A percentile compares a stretch with the other conserved stretches of the same genome.
Evolutionary conservation across 2,888 invertebrate species (phyloP).

Genomic region (Mylabris sibirica): DNA sequence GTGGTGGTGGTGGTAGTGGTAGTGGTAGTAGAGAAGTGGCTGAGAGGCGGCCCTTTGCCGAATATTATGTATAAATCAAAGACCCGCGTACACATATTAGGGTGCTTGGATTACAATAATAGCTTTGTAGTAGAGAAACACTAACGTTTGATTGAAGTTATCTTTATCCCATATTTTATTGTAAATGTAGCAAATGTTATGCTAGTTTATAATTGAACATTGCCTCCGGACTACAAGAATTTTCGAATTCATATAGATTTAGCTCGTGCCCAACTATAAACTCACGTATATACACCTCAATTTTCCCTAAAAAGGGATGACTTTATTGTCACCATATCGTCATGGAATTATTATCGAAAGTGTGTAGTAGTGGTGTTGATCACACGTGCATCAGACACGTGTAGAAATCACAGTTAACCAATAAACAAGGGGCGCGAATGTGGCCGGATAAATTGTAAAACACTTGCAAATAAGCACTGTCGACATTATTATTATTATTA

Average conservation of each 20-base stretch:
- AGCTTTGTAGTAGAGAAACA: slow-evolving; percentile 50
- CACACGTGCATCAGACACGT: slow-evolving; percentile 59
- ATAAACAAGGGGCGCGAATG: slow-evolving; percentile 61
- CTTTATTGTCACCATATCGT: neutral
- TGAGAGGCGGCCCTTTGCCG: slow-evolving; percentile 42
- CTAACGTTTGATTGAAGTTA: slow-evolving; percentile 58
- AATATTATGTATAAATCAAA: slow-evolving; percentile 56
- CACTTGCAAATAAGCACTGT: slow-evolving; percentile 63
- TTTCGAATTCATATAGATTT: neutral
- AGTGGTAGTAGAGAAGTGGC: slow-evolving; percentile 33
- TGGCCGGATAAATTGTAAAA: slow-evolving; percentile 63
- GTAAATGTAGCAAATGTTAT: slow-evolving; percentile 38
- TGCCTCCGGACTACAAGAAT: neutral
- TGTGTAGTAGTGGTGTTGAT: neutral
- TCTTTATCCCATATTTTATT: slow-evolving; percentile 51
- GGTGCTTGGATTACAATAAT: slow-evolving; percentile 53
- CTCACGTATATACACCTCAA: slow-evolving; percentile 6
- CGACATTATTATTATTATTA: slow-evolving; percentile 50
- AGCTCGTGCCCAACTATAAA: neutral
- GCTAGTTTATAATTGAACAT: slow-evolving; percentile 42
- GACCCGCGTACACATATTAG: slow-evolving; percentile 50
- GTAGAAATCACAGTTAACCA: slow-evolving; percentile 60
- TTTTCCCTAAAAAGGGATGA: neutral
- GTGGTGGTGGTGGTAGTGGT: slow-evolving; percentile 7
- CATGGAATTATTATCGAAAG: neutral